Conservation (phyloP, 2,888 invertebrate genomes). For the Molorchus minor region DNA sequence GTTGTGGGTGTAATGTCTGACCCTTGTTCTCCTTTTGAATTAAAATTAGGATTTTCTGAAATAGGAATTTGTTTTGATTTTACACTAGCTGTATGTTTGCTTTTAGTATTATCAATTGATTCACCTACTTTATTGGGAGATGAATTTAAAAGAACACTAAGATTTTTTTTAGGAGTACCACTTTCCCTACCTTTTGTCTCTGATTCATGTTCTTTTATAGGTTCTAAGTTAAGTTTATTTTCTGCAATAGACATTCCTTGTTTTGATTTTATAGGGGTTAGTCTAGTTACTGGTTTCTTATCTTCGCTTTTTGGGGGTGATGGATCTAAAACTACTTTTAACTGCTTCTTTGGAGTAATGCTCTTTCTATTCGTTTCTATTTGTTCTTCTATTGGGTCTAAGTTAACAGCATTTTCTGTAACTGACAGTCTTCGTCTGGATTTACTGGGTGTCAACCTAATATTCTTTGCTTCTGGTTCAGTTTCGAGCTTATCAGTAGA, state of each 20-base stretch:
- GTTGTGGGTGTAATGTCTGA: no score
- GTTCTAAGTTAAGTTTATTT: background rate
- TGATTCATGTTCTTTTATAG: background rate
- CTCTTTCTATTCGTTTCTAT: constrained; percentile 27
- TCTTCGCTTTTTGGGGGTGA: background rate
- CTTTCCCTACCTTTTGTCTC: background rate
- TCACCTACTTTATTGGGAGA: no score
- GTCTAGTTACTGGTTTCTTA: background rate
- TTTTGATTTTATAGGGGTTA: background rate
- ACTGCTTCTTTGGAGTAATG: constrained; percentile 1
- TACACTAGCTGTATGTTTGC: constrained; percentile 41
- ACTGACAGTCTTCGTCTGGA: constrained; percentile 29
- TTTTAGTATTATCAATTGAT: constrained; percentile 29
- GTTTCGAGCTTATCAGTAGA: constrained; percentile 33
- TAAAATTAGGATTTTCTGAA: no score
- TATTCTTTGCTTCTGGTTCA: constrained; percentile 21
- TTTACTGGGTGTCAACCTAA: constrained; percentile 31
- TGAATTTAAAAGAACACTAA: no score
- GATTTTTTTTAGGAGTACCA: no score
- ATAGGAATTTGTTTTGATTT: no score
- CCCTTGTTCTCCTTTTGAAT: no score
- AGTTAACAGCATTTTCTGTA: constrained; percentile 22
- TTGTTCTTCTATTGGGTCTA: constrained; percentile 35
- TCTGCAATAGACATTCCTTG: background rate
- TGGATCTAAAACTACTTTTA: constrained; percentile 1